These are phyloP conservation scores for Cheilinus undulatus DNA, from an alignment of 2,113 vertebrate species.

Conservation along the genomic window DNA sequence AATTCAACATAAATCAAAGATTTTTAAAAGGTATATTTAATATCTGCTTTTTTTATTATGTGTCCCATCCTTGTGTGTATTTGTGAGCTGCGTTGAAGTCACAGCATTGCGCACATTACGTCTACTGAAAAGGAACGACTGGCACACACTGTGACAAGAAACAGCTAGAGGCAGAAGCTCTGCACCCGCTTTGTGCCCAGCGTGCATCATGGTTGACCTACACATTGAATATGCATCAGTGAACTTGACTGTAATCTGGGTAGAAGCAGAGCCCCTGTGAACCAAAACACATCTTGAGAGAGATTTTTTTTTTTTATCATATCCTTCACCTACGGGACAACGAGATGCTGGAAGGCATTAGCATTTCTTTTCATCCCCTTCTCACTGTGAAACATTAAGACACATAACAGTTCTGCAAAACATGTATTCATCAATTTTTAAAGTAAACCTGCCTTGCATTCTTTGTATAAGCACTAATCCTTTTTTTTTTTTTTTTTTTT, in stretches of 20 bases:
- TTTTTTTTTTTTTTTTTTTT: neutral
- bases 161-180: conserved; percentile 59
- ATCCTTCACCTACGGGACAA: neutral
- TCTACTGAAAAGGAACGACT: conserved; percentile 9
- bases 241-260: conserved; percentile 41
- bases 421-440: conserved; percentile 7
- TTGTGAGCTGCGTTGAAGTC: neutral
- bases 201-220: conserved; percentile 74
- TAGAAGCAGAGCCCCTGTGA: conserved; percentile 40
- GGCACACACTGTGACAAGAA: conserved; percentile 44
- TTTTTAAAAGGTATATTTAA: no score
- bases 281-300: conserved; percentile 33
- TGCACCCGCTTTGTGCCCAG: conserved; percentile 37
- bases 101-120: neutral
- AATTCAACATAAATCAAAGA: no score
- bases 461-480: neutral
- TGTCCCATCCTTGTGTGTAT: neutral
- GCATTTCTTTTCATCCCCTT: conserved; percentile 12
- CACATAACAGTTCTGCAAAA: conserved; percentile 8
- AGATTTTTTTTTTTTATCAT: conserved; percentile 5
- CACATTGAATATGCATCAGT: conserved; percentile 71
- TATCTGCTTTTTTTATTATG: neutral
- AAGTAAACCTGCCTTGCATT: conserved; percentile 2
- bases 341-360: conserved; percentile 8
- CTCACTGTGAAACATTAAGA: conserved; percentile 9